Percentiles rank a stretch among this genome's conserved stretches.
These are phyloP conservation scores for Papilio gigon DNA, from an alignment of 2,888 invertebrate species.

Conservation along the genomic window DNA sequence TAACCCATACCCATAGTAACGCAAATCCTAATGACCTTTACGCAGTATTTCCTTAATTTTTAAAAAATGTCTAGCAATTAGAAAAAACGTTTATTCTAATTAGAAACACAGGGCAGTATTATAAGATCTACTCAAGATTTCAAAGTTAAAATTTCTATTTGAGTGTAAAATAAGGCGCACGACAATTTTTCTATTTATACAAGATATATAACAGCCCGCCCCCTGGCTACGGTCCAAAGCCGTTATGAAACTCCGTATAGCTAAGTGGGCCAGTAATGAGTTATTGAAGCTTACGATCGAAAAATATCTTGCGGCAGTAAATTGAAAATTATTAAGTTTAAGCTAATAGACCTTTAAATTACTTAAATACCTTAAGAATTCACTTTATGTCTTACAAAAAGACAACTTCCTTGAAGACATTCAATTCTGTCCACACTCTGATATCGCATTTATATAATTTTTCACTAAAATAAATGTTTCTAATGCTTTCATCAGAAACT, in stretches of 20 bases:
- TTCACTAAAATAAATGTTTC: no score
- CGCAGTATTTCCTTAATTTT: no score
- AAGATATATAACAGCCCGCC: conserved; percentile 2
- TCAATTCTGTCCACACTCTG: no score
- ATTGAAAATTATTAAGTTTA: conserved; percentile 2
- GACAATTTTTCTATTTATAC: conserved; percentile 17
- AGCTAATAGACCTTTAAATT: background rate
- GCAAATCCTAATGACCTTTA: no score
- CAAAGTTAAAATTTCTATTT: background rate
- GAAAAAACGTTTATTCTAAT: no score
- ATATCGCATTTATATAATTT: no score
- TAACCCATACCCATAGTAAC: no score
- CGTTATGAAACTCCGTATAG: conserved; percentile 67
- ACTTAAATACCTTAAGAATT: background rate
- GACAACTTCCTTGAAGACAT: no score
- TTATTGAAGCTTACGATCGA: conserved; percentile 57
- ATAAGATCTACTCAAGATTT: background rate
- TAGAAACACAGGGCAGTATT: background rate
- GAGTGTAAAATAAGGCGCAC: conserved; percentile 3
- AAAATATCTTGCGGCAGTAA: conserved; percentile 14
- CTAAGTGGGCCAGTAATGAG: conserved; percentile 67
- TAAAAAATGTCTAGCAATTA: no score
- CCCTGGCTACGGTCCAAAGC: conserved; percentile 63
- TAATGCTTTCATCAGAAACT: no score
- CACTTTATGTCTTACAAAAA: no score